Percentiles rank a stretch among this genome's conserved stretches.
These are phyloP conservation scores for Lepidotrigona ventralis DNA, from an alignment of 1,140 invertebrate genomes.

Conservation along the genomic window DNA sequence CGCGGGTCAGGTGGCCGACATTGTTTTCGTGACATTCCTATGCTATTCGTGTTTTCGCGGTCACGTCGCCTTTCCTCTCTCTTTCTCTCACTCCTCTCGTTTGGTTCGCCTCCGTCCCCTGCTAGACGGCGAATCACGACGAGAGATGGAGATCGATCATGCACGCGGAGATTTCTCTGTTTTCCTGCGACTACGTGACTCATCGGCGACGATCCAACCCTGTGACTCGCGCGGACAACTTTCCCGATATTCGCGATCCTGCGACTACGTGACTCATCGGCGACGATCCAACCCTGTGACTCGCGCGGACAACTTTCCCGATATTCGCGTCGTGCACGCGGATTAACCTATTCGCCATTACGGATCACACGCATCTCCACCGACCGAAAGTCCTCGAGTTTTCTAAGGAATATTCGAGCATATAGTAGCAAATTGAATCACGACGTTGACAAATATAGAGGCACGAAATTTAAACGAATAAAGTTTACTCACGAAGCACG, in stretches of 20 bases:
- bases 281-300: neutral
- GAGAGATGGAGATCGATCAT: slow-evolving; percentile 14
- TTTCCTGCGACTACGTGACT: slow-evolving; percentile 21
- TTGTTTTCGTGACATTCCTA: slow-evolving; percentile 59
- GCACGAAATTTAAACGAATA: neutral
- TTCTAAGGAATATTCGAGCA: neutral
- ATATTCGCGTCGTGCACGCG: neutral
- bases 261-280: slow-evolving; percentile 15
- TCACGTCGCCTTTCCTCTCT: slow-evolving; percentile 23
- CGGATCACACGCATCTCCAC: neutral
- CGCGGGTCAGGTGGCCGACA: slow-evolving; percentile 53
- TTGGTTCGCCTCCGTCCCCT: neutral
- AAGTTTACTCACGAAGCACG: neutral
- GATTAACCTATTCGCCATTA: neutral
- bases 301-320: neutral
- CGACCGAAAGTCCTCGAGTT: neutral
- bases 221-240: neutral
- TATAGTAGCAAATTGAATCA: neutral
- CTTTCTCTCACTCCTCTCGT: neutral
- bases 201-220: slow-evolving; percentile 7
- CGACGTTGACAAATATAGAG: neutral
- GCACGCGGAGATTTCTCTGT: slow-evolving; percentile 22
- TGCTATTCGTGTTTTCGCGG: slow-evolving; percentile 56
- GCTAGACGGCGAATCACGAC: neutral
- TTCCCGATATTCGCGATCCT: neutral